Base-by-base conservation (phyloP, 1,140 invertebrate genomes). In the Liolophura sinensis region DNA sequence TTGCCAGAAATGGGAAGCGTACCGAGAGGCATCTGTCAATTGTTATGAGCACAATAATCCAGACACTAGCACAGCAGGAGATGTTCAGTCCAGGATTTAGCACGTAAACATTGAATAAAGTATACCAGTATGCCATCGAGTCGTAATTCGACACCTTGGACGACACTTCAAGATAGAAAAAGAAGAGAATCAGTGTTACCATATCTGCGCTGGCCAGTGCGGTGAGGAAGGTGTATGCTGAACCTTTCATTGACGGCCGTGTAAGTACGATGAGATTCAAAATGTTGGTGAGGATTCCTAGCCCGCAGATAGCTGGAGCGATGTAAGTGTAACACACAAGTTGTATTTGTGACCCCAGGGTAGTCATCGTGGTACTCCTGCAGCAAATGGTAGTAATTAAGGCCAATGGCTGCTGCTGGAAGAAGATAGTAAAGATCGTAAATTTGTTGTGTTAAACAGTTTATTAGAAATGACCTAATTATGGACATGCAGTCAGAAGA, bases 251-350 rank as follows among this genome's bases (percentile, higher is more conserved):
- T 40, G 72, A 67, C 25, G 67, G 71, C 14, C 76, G 74, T 47
- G 77, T 76, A 12, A 83, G 69, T 50, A 83, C 78, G 40, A 74
- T 59, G 25, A 82, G 66, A 63, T 83, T 83, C 0, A 83, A 60
- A 16, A 78, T 69, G 62, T 83, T 83, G 20, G 77, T 76, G 12
- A 79, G n/a, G 57, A 83, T 80, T 6, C 81, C 81, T 64, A 80
- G 75, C 14, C 72, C 60, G 61, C 80, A 82, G 12, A 83, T 73
- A 20, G 65, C 65, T 31, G 80, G 79, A 54, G 74, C 71, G 14
- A 81, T 63, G 67, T 76, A 74, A 15, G 65, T 71, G 50, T 73
- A 73, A n/a, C 68, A 63, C 12, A 68, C 47, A 9, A 58, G 18
- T 20, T 58, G 20, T 12, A 27, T 40, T 9, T 40, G 31, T 40